Conservation (phyloP, 2,113 vertebrate species). For the Myrmecobius fasciatus region DNA sequence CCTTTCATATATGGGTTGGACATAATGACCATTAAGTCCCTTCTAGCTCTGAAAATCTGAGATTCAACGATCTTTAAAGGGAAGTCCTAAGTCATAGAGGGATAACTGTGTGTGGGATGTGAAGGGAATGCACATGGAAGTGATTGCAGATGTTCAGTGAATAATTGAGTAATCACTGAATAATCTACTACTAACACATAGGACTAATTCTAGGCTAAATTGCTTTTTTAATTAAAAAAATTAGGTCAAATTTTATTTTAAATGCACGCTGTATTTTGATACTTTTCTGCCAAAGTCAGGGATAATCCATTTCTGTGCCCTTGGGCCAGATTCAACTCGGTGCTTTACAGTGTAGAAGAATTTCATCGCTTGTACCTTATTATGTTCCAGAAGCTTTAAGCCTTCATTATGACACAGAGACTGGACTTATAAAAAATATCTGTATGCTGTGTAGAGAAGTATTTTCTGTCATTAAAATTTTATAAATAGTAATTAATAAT, state of each 20-base stretch:
- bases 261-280: background rate
- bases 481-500: background rate
- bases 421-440: background rate
- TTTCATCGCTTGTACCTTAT: background rate
- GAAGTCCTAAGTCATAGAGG: background rate
- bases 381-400: background rate
- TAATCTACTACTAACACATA: background rate
- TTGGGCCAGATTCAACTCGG: background rate
- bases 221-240: background rate
- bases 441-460: background rate
- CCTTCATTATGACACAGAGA: background rate
- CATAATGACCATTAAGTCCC: background rate
- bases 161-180: background rate
- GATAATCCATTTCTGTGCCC: background rate
- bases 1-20: background rate
- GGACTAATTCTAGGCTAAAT: background rate
- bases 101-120: background rate
- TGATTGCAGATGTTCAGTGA: background rate
- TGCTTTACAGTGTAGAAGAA: background rate
- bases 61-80: background rate
- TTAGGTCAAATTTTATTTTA: background rate
- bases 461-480: background rate
- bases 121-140: background rate
- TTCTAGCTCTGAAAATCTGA: background rate
- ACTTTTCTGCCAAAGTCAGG: background rate